A percentile compares a stretch with the other conserved stretches of the same genome.
These are phyloP conservation scores for Achatina immaculata DNA, from an alignment of 1,140 invertebrate species.

Conservation along the genomic window DNA sequence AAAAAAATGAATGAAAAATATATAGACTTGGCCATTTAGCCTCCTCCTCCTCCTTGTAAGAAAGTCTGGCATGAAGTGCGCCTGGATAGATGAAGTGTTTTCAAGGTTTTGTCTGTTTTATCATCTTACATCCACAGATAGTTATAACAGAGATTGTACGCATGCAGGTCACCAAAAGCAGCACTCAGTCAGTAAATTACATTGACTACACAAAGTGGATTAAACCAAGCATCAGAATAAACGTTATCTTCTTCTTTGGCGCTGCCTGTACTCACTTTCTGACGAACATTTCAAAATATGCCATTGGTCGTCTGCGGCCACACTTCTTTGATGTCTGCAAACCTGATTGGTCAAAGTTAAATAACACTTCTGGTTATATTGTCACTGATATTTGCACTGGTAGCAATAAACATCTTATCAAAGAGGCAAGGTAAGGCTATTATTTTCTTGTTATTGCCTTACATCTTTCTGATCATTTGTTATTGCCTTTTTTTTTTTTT, in stretches of 20 bases:
- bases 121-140: neutral
- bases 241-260: constrained; percentile 85
- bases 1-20: too few species aligned
- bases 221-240: constrained; percentile 20
- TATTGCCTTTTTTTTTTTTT: neutral
- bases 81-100: too few species aligned
- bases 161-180: neutral
- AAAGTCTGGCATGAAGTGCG: too few species aligned
- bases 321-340: constrained; percentile 84
- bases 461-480: neutral
- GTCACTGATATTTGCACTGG: constrained; percentile 46
- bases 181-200: too few species aligned
- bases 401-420: constrained; percentile 30
- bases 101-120: neutral
- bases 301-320: constrained; percentile 90
- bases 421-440: constrained; percentile 46
- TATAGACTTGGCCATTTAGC: too few species aligned
- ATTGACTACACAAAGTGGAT: neutral
- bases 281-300: constrained; percentile 92
- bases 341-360: constrained; percentile 45
- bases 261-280: constrained; percentile 79
- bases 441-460: constrained; percentile 32
- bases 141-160: neutral
- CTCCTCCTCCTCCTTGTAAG: too few species aligned
- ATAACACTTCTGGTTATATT: constrained; percentile 36